Base-by-base conservation (phyloP, 2,888 invertebrate genomes). In the Cyrtodaria siliqua region DNA sequence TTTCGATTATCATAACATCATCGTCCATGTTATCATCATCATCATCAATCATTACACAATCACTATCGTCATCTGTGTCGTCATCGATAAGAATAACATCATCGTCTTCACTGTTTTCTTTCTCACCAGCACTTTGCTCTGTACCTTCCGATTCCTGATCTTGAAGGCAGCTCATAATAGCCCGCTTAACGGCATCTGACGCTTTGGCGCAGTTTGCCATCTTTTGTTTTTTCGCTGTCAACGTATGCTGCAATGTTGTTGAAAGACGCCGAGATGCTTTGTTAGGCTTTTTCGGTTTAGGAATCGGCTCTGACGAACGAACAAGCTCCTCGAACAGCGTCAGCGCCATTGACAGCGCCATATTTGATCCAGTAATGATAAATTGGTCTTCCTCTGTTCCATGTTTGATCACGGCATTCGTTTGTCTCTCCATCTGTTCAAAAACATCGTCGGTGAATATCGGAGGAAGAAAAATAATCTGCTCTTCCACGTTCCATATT, bases 131-230 rank as follows among this genome's bases (percentile, higher is more conserved):
- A 1, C n/a, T 47, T 9, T 16, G 44, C n/a, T 16, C 44, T 9
- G 6, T 44, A 44, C 20, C 16, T 6, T 44, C 16, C 44, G 44
- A 44, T 3, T 44, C 53, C 24, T 70, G 50, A 29, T 56, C 61
- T 26, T 61, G 14, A 4, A 77, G 24, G 26, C 68, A 71, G 23
- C 77, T 52, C 0, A 63, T 40, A 38, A 77, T 72, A 3, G 77
- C 77, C 9, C 72, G 42, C 49, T 72, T 72, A 2, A 77, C 77
- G 2, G 72, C 62, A 53, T 77, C 72, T 2, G 77, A 55, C 9
- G 68, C 68, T 50, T 63, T 57, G 6, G 24, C 12, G 50, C 68
- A 77, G 29, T 77, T 67, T 18, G 63, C 64, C 26, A 38, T 33
- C 44, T 55, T 77, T 9, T 47, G 44, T 20, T 68, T 62, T 0